Base-by-base conservation (phyloP, 2,888 invertebrate species). In the Drosophila ezoana region DNA sequence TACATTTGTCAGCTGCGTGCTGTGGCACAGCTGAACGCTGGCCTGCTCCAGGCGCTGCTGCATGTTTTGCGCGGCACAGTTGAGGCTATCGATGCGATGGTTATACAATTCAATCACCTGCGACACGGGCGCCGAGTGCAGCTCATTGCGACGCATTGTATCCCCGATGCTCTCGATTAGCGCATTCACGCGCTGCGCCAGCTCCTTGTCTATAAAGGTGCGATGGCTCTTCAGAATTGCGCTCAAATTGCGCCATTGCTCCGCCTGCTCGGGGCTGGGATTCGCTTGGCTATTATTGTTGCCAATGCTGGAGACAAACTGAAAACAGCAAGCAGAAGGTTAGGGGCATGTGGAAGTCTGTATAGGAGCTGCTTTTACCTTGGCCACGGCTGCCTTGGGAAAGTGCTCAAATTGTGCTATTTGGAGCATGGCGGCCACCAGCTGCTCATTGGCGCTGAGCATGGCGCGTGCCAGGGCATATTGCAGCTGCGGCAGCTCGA, bases 51-150 rank as follows among this genome's bases (percentile, higher is more conserved):
- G 75, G 0, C 90, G 83, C 59, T 89, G 90, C 11, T 89, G 81
- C 82, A 91, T 84, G 43, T 81, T 82, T 11, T 69, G 75, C 38
- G 90, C 79, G 8, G 81, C 69, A 16, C 83, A 81, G 37, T 81
- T 89, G 13, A 89, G 87, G 60, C 91, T 90, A 38, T 91, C 88
- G 37, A 91, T 90, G 80, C 92, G 92, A 72, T 91, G 91, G 53
- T 90, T 91, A 37, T 91, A 92, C 33, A 92, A 52, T 63, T 92
- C 92, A 56, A 92, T 90, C 33, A 92, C 84, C 75, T 92, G 92
- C 0, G 92, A 91, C 5, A 91, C 90, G 2, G 91, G 89, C 10
- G 90, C 76, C 61, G 91, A 86, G n/a, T 91, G 86, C 14, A 92
- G 58, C 45, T 91, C 91, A 60, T 90, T 90, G 23, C 90, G 91